Percentiles rank a stretch among this genome's conserved stretches.
Conservation (phyloP, 2,888 invertebrate genomes). For the Folsomia candida region DNA sequence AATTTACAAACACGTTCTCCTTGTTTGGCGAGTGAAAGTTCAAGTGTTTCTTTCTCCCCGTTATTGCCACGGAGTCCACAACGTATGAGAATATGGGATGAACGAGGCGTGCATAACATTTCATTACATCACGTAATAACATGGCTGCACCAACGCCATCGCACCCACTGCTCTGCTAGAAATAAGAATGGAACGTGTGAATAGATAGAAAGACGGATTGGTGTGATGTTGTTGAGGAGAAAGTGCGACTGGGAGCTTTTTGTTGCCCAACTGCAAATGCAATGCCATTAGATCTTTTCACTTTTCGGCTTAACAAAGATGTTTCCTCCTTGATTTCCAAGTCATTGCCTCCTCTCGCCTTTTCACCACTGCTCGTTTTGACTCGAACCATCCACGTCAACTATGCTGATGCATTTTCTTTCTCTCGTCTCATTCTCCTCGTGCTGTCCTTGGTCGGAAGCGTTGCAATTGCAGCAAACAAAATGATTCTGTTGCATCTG, state of each 20-base stretch:
- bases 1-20: too few species aligned
- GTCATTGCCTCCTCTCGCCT: conserved; percentile 34
- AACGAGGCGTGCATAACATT: too few species aligned
- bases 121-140: not conserved
- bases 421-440: not conserved
- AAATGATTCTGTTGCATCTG: too few species aligned
- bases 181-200: not conserved
- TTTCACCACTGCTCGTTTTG: not conserved
- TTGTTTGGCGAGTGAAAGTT: too few species aligned
- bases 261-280: not conserved
- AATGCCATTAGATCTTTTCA: conserved; percentile 24
- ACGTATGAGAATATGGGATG: too few species aligned
- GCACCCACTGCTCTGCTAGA: too few species aligned
- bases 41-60: not conserved
- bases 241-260: not conserved
- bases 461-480: not conserved
- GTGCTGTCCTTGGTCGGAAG: not conserved
- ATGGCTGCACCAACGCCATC: too few species aligned
- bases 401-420: not conserved
- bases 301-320: conserved; percentile 44
- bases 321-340: conserved; percentile 43
- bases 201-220: not conserved
- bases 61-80: too few species aligned
- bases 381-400: not conserved
- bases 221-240: too few species aligned